phyloP scores from a whole-genome alignment of 2,113 vertebrate genomes.

The Gallinago jamesoni region DNA sequence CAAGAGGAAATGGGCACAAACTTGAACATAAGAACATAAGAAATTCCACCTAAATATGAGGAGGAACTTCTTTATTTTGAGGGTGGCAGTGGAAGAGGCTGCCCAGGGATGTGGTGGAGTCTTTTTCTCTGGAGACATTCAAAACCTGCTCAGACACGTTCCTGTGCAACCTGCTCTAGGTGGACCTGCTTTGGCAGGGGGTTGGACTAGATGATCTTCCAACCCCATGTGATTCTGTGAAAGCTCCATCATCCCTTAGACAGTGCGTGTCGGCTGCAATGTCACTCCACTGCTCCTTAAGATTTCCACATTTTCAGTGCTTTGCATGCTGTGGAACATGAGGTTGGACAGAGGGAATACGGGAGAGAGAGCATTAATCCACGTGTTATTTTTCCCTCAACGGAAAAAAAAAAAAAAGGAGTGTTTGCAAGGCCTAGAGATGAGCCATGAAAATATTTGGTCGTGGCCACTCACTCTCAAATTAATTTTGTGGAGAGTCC shows the following conservation, averaged over 20 bases:
- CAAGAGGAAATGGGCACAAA: no score
- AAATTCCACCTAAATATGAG: no score
- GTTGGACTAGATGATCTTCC: no score
- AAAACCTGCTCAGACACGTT: no score
- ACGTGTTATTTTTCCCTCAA: not conserved
- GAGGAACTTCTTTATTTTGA: no score
- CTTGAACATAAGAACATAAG: no score
- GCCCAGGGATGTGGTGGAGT: no score
- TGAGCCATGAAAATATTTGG: not conserved
- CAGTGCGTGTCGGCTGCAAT: rapidly evolving
- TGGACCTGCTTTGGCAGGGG: no score
- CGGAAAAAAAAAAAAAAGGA: not conserved
- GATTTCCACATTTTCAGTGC: not conserved
- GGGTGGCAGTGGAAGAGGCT: no score
- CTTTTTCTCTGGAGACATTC: no score
- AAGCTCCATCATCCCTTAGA: not conserved
- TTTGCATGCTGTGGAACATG: not conserved
- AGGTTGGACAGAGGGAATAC: not conserved
- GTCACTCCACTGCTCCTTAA: not conserved
- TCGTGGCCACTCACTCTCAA: rapidly evolving
- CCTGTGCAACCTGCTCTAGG: no score
- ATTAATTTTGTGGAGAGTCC: rapidly evolving
- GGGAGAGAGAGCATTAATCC: not conserved
- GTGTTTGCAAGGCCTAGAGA: not conserved
- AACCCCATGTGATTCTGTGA: not conserved